A percentile compares a stretch with the other conserved stretches of the same genome.
Conservation (phyloP, 2,888 invertebrate genomes). For the Erebia aethiops region DNA sequence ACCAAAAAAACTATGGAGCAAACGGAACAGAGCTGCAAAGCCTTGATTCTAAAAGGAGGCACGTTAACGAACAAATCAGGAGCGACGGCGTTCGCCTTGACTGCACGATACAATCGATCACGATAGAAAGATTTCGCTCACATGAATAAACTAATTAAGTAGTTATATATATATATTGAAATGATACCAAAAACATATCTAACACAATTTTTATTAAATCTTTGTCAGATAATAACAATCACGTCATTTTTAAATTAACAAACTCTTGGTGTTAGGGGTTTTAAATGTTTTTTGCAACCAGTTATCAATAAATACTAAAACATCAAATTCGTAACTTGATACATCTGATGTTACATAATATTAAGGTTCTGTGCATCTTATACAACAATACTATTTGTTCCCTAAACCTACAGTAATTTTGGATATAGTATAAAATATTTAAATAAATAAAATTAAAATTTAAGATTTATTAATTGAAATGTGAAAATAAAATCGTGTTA, state of each 20-base stretch:
- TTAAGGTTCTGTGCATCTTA: not conserved
- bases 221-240: slow-evolving; percentile 7
- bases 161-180: not conserved
- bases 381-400: not conserved
- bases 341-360: not conserved
- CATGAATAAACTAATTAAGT: no score
- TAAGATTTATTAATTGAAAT: no score
- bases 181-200: not conserved
- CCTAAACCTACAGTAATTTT: not conserved
- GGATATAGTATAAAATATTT: not conserved
- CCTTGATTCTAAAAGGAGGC: no score
- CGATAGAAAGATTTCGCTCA: no score
- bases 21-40: no score
- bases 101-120: no score
- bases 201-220: slow-evolving; percentile 16
- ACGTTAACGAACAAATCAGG: no score
- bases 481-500: no score
- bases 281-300: not conserved
- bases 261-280: not conserved
- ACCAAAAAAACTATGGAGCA: no score
- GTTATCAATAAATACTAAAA: not conserved
- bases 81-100: no score
- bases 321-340: not conserved
- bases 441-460: no score
- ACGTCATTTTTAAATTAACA: not conserved